Evolutionary conservation across 2,113 vertebrate species (phyloP).

Genomic region (Heterotilapia buettikoferi): DNA sequence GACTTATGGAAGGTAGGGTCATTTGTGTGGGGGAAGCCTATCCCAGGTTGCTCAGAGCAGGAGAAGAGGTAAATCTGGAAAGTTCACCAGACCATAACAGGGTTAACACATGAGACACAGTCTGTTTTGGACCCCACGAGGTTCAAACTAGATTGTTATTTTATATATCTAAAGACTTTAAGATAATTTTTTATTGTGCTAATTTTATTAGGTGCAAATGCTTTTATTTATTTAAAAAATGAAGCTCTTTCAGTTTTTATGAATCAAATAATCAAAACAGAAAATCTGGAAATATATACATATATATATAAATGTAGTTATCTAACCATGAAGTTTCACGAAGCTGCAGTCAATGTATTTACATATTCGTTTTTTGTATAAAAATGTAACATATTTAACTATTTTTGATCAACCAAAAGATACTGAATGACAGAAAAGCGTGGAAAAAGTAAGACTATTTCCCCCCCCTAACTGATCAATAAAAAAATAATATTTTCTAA

Average conservation of each 20-base stretch:
- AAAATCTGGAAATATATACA: not conserved
- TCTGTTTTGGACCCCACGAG: not conserved
- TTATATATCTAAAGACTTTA: not conserved
- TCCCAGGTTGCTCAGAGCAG: not conserved
- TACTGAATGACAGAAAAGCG: not conserved
- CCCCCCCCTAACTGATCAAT: rapidly evolving
- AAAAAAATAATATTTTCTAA: not conserved
- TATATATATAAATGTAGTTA: not conserved
- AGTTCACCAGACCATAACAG: not conserved
- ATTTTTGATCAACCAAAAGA: not conserved
- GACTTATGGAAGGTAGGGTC: not conserved
- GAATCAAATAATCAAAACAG: not conserved
- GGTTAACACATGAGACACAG: not conserved
- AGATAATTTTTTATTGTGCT: not conserved
- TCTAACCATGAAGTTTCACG: not conserved
- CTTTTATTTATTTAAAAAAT: not conserved
- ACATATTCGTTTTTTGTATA: not conserved
- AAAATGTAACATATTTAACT: not conserved
- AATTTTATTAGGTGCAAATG: not conserved
- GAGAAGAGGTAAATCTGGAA: not conserved
- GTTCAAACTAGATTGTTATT: not conserved
- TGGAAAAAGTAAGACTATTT: not conserved
- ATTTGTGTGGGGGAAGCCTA: not conserved
- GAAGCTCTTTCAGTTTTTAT: not conserved
- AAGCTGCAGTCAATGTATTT: not conserved